Base-by-base conservation (phyloP, 2,113 vertebrate species). In the Mesoclemmys tuberculata region DNA sequence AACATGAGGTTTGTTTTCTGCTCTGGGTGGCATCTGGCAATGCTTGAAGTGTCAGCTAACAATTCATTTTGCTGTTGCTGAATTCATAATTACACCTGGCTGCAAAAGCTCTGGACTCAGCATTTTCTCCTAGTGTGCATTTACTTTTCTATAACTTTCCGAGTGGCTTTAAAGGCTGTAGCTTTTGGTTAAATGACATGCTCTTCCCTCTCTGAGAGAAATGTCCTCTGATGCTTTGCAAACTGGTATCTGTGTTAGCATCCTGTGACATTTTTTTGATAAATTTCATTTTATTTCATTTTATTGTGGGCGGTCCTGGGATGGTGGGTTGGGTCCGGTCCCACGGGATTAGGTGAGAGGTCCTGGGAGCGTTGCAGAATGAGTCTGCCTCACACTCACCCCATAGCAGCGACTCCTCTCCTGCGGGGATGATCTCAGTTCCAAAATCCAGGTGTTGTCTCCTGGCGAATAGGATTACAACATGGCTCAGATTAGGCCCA, bases 1-100 rank as follows among this genome's bases (percentile, higher is more conserved):
- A 97, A 61, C 89, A 80, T 96, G 85, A 93, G 91, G 83, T 89
- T 95, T 93, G 54, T 93, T 94, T 97, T 92, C 86, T 88, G 48
- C 90, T 91, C 21, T 3, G 1, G n/a, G 51, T 68, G 84, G 75
- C 56, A 87, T 94, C 74, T 89, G 46, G 56, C 54, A 74, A 24
- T 38, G 56, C 41, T 56, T 92, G 88, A 96, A 87, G 56, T 88
- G 75, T 85, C 91, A 87, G n/a, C 92, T 88, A 88, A n/a, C 54
- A 84, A 61, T 78, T 79, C 0, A 1, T 88, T 92, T 93, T 95
- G 38, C 52, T 85, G 18, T 31, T 5, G 35, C 4, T 71, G 80
- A 81, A 91, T 82, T 58, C 13, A 27, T 54, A 55, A 46, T 88
- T 75, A 10, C 46, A 77, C 89, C 85, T 74, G 71, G 87, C 48